Conservation (phyloP, 1,140 invertebrate genomes). For the Zaprionus vittiger region DNA sequence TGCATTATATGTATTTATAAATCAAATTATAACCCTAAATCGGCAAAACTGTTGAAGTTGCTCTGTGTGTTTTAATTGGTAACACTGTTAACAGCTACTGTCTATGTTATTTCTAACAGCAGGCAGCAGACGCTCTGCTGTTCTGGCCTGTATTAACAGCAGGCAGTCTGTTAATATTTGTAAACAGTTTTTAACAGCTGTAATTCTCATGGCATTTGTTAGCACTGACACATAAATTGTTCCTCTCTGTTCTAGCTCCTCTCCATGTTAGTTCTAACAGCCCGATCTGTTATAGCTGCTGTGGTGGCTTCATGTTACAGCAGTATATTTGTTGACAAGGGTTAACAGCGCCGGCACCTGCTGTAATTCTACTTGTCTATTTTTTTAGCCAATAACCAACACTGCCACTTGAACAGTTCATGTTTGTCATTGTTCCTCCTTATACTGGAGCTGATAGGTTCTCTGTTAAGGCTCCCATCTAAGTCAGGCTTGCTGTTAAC, state of each 20-base stretch:
- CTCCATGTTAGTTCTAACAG: neutral
- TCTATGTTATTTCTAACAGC: neutral
- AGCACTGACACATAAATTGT: neutral
- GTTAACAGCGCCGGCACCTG: too few relatives aligned
- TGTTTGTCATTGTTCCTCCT: too few relatives aligned
- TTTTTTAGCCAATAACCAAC: too few relatives aligned
- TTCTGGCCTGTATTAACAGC: too few relatives aligned
- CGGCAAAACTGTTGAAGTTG: neutral
- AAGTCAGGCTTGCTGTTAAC: too few relatives aligned
- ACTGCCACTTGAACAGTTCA: too few relatives aligned
- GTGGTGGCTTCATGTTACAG: too few relatives aligned
- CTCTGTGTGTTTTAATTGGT: neutral
- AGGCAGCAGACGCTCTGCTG: neutral
- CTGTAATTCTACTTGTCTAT: too few relatives aligned
- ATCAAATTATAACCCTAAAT: neutral
- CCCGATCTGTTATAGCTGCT: too few relatives aligned
- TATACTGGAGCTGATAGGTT: too few relatives aligned
- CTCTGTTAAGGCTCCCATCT: too few relatives aligned
- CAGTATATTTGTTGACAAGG: too few relatives aligned
- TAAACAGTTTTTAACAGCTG: neutral
- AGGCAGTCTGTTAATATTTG: neutral
- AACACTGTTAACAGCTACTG: neutral
- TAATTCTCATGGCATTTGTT: neutral
- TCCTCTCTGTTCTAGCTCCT: neutral
- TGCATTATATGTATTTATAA: neutral